Evolutionary conservation across 2,797 vertebrate genomes (phyloP), one percentile per base, ranked within the genome.

Genomic region (Eospalax fontanierii): DNA sequence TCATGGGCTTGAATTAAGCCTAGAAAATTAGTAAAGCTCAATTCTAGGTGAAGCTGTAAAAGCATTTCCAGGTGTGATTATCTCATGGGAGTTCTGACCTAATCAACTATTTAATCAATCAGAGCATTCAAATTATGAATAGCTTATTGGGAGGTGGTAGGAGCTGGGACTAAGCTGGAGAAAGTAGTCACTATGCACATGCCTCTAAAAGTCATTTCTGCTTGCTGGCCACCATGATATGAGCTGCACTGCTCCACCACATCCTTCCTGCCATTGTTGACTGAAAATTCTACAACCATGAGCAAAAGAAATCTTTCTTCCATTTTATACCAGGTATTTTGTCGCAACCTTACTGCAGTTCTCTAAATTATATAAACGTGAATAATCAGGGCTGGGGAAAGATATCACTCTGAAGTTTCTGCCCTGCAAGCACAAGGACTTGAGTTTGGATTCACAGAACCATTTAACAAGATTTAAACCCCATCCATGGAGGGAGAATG

Each of bases 291-390:
- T 83, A 40, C n/a, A 66, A 46, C 4, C 4, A 1, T 33, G 18
- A 66, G 40, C 10, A 46, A n/a, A n/a, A 38, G 46, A 50, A 33
- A 28, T 11, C 14, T n/a, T 11, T 57, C 30, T 3, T 46, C 14
- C 21, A 1, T 4, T 75, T 73, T 18, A 40, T 43, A 30, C 0
- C 18, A 18, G 19, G 4, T n/a, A 24, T n/a, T n/a, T 75, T 46
- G 33, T n/a, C 22, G 61, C n/a, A 28, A 14, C 19, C 24, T 4
- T 61, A 33, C 8, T 11, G 80, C 4, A 59, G 33, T 5, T n/a
- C 54, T 86, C 63, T 68, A 78, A 81, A 84, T 54, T 94, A 57
- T 54, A 66, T 63, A 57, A 85, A 84, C 89, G 26, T 30, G 78
- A 75, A 40, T 65, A 33, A 4, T 57, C 85, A 71, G 15, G 38